Conservation (phyloP, 1,140 invertebrate genomes). For the Scaptomyza montana region DNA sequence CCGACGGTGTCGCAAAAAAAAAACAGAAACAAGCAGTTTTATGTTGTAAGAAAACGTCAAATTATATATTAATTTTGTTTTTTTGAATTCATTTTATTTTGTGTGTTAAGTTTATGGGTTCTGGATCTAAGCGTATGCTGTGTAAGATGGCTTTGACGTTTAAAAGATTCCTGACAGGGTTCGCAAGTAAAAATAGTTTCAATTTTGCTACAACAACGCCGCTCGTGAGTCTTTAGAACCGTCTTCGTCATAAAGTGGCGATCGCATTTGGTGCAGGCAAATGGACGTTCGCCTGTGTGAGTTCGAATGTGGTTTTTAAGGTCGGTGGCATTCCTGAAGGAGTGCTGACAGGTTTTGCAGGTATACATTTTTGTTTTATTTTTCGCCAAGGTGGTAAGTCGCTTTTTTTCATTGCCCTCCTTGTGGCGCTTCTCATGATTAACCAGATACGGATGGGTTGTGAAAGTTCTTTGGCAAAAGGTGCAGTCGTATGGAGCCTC, state of each 20-base stretch:
- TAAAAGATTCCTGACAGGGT: conserved; percentile 54
- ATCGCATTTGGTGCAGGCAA: conserved; percentile 85
- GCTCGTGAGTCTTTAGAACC: conserved; percentile 89
- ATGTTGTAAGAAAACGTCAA: no score
- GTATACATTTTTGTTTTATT: conserved; percentile 50
- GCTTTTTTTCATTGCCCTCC: conserved; percentile 83
- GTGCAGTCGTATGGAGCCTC: conserved; percentile 98
- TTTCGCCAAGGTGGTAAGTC: conserved; percentile 61
- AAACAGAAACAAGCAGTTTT: no score
- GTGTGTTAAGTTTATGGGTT: background rate
- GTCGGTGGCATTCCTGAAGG: conserved; percentile 72
- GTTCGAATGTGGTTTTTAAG: conserved; percentile 82
- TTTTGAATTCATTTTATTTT: background rate
- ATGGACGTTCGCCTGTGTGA: conserved; percentile 86
- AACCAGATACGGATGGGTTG: conserved; percentile 50
- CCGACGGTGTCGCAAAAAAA: no score
- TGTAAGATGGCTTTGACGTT: conserved; percentile 29
- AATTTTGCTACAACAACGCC: conserved; percentile 87
- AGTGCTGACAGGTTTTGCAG: conserved; percentile 84
- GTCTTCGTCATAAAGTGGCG: conserved; percentile 84
- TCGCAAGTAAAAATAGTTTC: conserved; percentile 84
- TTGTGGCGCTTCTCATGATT: conserved; percentile 78
- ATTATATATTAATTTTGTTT: no score
- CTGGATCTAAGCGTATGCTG: conserved; percentile 37
- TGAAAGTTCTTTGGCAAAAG: conserved; percentile 96